A percentile compares a stretch with the other conserved stretches of the same genome.
phyloP scores from a whole-genome alignment of 2,113 vertebrate species.

The Pavo muticus region DNA sequence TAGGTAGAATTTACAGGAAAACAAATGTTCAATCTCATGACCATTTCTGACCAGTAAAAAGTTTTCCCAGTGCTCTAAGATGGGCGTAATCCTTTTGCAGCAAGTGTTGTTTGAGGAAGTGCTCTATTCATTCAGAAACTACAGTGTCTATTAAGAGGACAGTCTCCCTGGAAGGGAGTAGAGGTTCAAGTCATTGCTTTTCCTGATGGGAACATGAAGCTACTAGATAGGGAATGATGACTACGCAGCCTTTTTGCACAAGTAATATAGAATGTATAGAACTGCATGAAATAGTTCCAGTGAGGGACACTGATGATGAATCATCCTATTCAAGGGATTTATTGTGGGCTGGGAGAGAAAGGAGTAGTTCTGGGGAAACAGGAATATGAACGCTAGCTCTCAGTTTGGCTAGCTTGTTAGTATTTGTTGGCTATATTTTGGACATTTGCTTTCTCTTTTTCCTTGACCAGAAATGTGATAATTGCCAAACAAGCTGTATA shows the following conservation, averaged over 20 bases:
- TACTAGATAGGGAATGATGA: slow-evolving; percentile 12
- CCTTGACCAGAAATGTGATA: neutral
- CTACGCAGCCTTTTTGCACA: neutral
- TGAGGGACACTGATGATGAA: neutral
- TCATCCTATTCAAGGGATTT: neutral
- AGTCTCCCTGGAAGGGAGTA: neutral
- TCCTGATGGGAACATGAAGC: neutral
- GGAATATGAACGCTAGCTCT: neutral
- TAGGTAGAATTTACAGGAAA: neutral
- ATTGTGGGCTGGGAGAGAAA: neutral
- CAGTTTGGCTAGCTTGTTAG: neutral
- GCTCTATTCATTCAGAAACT: neutral
- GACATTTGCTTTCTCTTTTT: slow-evolving; percentile 1
- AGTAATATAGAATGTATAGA: slow-evolving; percentile 21
- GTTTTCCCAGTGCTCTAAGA: neutral
- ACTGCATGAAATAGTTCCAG: neutral
- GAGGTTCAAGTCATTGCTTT: neutral
- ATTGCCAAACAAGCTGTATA: neutral
- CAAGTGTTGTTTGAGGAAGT: neutral
- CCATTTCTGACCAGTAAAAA: neutral
- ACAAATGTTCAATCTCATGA: neutral
- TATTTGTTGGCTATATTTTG: neutral
- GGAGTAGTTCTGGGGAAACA: neutral
- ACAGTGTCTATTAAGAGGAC: neutral
- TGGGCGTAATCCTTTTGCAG: neutral